Evolutionary conservation across 2,113 vertebrate species (phyloP).

Genomic region (Actenoides hombroni): DNA sequence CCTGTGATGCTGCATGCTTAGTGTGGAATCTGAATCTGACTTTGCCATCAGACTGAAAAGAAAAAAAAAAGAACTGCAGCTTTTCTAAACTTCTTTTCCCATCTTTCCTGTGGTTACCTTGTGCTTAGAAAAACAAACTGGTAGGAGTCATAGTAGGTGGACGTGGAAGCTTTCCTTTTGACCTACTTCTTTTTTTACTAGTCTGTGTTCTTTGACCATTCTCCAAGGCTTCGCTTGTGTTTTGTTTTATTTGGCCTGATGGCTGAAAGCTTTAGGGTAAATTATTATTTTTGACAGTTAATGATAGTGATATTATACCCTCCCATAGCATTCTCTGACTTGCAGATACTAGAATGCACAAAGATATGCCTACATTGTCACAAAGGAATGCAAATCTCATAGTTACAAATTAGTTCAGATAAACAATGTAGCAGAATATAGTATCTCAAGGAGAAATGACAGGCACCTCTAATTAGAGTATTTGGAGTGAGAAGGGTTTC

Average conservation of each 20-base stretch:
- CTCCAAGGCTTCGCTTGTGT: not conserved
- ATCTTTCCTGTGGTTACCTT: not conserved
- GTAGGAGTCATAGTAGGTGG: not conserved
- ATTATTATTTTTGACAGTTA: slow-evolving; percentile 32
- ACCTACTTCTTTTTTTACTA: not conserved
- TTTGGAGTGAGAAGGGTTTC: not conserved
- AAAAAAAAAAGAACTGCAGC: fast-evolving
- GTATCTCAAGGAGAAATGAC: not conserved
- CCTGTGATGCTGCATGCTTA: not conserved
- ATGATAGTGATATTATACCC: not conserved
- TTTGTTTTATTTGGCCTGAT: slow-evolving; percentile 1
- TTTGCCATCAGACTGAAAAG: not conserved
- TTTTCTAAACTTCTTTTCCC: not conserved
- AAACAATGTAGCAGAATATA: not conserved
- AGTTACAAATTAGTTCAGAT: not conserved
- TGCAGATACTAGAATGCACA: not conserved
- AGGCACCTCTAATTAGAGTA: not conserved
- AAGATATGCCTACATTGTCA: not conserved
- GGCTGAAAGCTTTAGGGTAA: slow-evolving; percentile 6
- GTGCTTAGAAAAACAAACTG: not conserved
- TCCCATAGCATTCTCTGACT: slow-evolving; percentile 3
- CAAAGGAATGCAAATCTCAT: slow-evolving; percentile 1
- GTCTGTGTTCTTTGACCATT: not conserved
- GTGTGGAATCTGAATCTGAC: not conserved
- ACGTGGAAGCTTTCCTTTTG: not conserved